Percentiles rank a stretch among this genome's conserved stretches.
These are phyloP conservation scores for Pimephales promelas DNA, from an alignment of 2,113 vertebrate genomes.

Conservation along the genomic window DNA sequence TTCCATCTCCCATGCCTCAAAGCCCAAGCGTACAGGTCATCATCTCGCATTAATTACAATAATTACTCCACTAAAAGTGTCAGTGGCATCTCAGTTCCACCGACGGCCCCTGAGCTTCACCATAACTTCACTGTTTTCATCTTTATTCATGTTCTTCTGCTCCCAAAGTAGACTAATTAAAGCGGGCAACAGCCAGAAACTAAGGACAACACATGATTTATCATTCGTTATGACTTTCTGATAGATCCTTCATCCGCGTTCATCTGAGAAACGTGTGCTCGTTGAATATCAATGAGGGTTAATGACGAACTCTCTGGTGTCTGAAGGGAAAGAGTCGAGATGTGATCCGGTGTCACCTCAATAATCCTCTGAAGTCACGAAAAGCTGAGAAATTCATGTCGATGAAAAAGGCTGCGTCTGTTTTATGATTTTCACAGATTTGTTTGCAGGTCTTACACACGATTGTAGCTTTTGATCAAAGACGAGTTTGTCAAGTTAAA, in stretches of 20 bases:
- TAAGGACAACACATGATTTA: slow-evolving; percentile 55
- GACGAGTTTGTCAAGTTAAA: not conserved
- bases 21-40: slow-evolving; percentile 31
- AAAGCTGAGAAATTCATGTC: not conserved
- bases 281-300: slow-evolving; percentile 53
- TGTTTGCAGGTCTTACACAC: not conserved
- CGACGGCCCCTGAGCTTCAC: slow-evolving; percentile 7
- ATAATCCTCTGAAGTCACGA: not conserved
- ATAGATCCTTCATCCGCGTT: slow-evolving; percentile 49
- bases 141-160: slow-evolving; percentile 51
- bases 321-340: slow-evolving; percentile 16
- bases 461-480: slow-evolving; percentile 1
- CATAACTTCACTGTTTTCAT: slow-evolving; percentile 44
- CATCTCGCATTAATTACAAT: slow-evolving; percentile 34
- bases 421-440: not conserved
- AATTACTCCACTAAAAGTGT: slow-evolving; percentile 30
- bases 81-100: not conserved
- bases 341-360: no score
- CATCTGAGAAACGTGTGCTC: slow-evolving; percentile 7
- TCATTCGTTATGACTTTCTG: slow-evolving; percentile 46
- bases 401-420: not conserved
- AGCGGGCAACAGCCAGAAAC: slow-evolving; percentile 53
- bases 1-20: not conserved
- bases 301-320: slow-evolving; percentile 34
- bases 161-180: slow-evolving; percentile 54